Evolutionary conservation across 2,888 invertebrate species (phyloP).

Genomic region (Dexiosoma caninum): DNA sequence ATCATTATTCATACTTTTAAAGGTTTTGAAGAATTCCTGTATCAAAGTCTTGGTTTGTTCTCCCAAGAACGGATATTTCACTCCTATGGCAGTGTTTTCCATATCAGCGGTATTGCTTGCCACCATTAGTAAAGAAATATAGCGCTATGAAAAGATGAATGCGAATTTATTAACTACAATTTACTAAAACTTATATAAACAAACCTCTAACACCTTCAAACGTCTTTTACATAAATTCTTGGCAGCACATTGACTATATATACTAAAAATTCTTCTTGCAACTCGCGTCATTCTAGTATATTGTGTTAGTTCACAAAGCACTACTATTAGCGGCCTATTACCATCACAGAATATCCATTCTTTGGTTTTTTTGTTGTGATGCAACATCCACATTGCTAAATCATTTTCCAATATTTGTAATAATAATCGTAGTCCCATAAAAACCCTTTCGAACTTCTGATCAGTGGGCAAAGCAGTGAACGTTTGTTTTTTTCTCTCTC

Average conservation of each 20-base stretch:
- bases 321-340: constrained; percentile 70
- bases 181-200: neutral
- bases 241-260: constrained; percentile 70
- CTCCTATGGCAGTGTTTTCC: constrained; percentile 66
- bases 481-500: constrained; percentile 65
- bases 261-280: constrained; percentile 69
- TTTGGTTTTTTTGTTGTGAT: constrained; percentile 74
- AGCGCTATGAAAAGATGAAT: constrained; percentile 68
- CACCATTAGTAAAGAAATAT: constrained; percentile 72
- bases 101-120: constrained; percentile 73
- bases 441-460: constrained; percentile 79
- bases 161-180: neutral
- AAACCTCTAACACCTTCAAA: constrained; percentile 71
- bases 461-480: constrained; percentile 67
- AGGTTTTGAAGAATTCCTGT: constrained; percentile 70
- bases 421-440: constrained; percentile 79
- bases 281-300: constrained; percentile 67
- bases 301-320: constrained; percentile 69
- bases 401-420: constrained; percentile 80
- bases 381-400: constrained; percentile 80
- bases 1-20: constrained; percentile 66
- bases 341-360: constrained; percentile 70
- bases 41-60: constrained; percentile 69
- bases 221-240: constrained; percentile 67
- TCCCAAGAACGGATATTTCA: constrained; percentile 72